Evolutionary conservation across 2,113 vertebrate species (phyloP).

Genomic region (Dasyurus viverrinus): DNA sequence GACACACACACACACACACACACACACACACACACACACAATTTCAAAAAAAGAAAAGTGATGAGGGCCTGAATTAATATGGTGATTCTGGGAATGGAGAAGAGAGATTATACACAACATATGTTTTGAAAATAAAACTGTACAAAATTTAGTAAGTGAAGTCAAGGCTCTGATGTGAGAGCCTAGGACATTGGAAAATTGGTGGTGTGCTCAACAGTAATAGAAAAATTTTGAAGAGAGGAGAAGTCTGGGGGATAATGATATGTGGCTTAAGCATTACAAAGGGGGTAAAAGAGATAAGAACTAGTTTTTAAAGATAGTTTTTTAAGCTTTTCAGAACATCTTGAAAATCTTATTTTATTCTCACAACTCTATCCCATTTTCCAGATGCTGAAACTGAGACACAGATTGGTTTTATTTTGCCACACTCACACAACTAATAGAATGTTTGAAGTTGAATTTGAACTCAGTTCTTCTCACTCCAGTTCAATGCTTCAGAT

Average conservation of each 20-base stretch:
- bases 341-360: not conserved
- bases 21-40: too few species aligned
- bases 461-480: not conserved
- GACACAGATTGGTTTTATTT: not conserved
- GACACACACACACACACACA: too few species aligned
- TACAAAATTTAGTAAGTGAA: not conserved
- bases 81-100: too few species aligned
- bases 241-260: not conserved
- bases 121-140: not conserved
- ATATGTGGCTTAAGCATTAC: not conserved
- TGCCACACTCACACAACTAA: not conserved
- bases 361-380: not conserved
- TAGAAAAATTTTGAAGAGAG: not conserved
- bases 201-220: not conserved
- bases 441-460: not conserved
- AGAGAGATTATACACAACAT: not conserved
- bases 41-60: too few species aligned
- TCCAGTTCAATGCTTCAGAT: too few species aligned
- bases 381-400: not conserved
- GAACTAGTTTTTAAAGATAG: not conserved
- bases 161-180: not conserved
- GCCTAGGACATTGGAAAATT: not conserved
- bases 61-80: not conserved
- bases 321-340: not conserved
- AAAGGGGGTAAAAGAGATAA: not conserved